phyloP scores from a whole-genome alignment of 2,888 invertebrate species.

The Euclidia mi region DNA sequence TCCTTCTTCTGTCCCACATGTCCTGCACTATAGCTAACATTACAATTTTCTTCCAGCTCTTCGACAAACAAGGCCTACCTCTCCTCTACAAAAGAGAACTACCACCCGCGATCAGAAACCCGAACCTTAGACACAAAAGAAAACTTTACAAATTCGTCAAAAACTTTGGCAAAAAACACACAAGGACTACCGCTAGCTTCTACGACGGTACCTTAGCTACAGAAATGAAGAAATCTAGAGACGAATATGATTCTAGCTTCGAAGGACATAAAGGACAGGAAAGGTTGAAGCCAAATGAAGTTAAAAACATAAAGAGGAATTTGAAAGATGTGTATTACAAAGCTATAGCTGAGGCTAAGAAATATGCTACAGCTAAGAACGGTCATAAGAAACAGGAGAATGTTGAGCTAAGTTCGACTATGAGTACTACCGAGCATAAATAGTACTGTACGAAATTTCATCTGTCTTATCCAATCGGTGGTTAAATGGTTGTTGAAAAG shows the following conservation, averaged over 20 bases:
- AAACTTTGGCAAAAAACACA: conserved; percentile 59
- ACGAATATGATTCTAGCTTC: too few species aligned
- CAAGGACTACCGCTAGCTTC: conserved; percentile 47
- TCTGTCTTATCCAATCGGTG: too few species aligned
- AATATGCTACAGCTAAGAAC: conserved; percentile 48
- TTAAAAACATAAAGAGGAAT: conserved; percentile 47
- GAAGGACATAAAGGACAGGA: too few species aligned
- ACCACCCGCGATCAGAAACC: background rate
- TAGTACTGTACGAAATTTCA: too few species aligned
- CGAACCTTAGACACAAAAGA: conserved; percentile 14
- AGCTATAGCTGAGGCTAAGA: conserved; percentile 65
- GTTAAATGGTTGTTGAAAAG: too few species aligned
- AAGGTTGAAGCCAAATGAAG: background rate
- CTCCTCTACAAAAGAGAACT: conserved; percentile 43
- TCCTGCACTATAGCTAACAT: too few species aligned
- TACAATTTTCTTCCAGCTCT: conserved; percentile 32
- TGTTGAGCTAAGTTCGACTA: conserved; percentile 1
- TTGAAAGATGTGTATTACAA: conserved; percentile 68
- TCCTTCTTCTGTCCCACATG: too few species aligned
- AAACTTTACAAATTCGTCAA: conserved; percentile 49
- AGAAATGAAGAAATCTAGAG: conserved; percentile 20
- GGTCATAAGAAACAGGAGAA: background rate
- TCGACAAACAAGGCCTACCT: conserved; percentile 21
- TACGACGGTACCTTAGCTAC: conserved; percentile 32
- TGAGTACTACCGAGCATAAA: background rate